phyloP scores from a whole-genome alignment of 37 sponge, comb jelly and placozoan species.

The Theonella swinhoei region DNA sequence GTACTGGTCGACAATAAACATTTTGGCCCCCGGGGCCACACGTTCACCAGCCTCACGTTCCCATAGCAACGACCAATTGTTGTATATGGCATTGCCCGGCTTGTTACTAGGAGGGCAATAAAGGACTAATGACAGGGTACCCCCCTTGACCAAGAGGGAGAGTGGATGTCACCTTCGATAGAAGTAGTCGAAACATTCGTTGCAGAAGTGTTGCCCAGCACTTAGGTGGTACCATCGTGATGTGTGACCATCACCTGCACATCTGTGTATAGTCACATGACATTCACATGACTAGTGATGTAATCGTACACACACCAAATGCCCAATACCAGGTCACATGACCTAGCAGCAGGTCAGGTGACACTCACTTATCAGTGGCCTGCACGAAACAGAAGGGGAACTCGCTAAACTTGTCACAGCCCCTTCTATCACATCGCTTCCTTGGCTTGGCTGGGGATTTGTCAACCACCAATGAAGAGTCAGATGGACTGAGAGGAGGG shows the following conservation, averaged over 20 bases:
- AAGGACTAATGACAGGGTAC: too few species aligned
- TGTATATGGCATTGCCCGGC: constrained; percentile 49
- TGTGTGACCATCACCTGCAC: constrained; percentile 61
- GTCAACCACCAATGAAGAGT: not conserved
- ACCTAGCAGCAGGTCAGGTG: too few species aligned
- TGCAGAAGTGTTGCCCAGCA: constrained; percentile 84
- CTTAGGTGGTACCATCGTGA: constrained; percentile 83
- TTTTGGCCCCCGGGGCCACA: constrained; percentile 37
- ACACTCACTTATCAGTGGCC: constrained; percentile 46
- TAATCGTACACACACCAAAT: too few species aligned
- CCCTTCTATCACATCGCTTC: constrained; percentile 60
- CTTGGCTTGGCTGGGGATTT: not conserved
- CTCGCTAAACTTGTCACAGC: constrained; percentile 34
- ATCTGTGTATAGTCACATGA: constrained; percentile 26
- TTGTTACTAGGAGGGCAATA: constrained; percentile 38
- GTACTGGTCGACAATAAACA: constrained; percentile 63
- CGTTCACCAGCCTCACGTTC: constrained; percentile 55
- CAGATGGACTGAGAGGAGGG: not conserved
- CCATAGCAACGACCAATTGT: constrained; percentile 62
- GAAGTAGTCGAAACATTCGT: constrained; percentile 81
- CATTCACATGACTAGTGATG: not conserved
- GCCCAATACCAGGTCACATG: too few species aligned
- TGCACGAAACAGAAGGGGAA: constrained; percentile 61
- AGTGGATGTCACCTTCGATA: constrained; percentile 83
- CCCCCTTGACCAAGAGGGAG: too few species aligned